A percentile compares a stretch with the other conserved stretches of the same genome.
phyloP scores from a whole-genome alignment of 2,888 invertebrate species.

The Bugula neritina region DNA sequence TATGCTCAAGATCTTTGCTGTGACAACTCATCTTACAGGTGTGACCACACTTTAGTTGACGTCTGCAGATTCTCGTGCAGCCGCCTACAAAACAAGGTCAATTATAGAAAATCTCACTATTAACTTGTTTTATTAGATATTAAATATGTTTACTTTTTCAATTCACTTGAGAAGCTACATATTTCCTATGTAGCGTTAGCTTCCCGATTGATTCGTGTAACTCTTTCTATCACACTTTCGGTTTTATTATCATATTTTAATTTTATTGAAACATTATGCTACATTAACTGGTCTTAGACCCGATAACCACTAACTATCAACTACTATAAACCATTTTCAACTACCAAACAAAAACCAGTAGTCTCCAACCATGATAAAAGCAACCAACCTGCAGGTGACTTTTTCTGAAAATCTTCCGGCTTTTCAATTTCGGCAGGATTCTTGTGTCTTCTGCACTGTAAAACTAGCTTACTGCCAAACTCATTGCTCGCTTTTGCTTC shows the following conservation, averaged over 20 bases:
- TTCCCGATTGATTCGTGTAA: too few species aligned
- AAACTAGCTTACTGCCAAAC: background rate
- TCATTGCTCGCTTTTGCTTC: background rate
- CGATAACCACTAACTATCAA: too few species aligned
- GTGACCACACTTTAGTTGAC: background rate
- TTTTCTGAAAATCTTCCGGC: background rate
- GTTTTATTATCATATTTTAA: background rate
- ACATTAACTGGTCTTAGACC: too few species aligned
- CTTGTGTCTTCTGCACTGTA: background rate
- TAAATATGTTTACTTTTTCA: too few species aligned
- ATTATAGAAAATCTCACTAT: too few species aligned
- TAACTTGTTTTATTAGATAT: too few species aligned
- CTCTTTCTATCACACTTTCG: too few species aligned
- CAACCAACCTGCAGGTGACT: constrained; percentile 9
- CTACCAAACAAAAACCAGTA: too few species aligned
- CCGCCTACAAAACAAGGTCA: constrained; percentile 16
- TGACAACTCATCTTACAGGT: constrained; percentile 17
- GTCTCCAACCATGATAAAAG: too few species aligned
- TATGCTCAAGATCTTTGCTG: background rate
- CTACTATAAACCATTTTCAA: too few species aligned
- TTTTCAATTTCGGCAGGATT: constrained; percentile 2
- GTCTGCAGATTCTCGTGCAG: background rate
- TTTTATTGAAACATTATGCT: background rate
- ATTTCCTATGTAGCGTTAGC: too few species aligned
- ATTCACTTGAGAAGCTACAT: too few species aligned